Conservation (phyloP, 2,888 invertebrate species). For the Eutolmus rufibarbis region DNA sequence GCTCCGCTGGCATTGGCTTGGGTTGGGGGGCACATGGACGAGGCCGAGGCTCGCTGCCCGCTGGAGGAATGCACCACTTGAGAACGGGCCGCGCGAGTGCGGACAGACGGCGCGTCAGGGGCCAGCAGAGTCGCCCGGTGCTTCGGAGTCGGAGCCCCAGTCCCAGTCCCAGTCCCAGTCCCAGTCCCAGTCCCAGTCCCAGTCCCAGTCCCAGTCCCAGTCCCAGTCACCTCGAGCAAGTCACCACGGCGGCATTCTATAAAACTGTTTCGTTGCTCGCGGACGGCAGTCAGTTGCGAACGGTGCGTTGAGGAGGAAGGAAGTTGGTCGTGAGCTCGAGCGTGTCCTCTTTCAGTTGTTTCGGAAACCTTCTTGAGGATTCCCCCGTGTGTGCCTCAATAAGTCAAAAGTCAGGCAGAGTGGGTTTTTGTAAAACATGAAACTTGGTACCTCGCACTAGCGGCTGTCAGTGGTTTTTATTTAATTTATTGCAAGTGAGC, state of each 20-base stretch:
- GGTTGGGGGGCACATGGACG: background rate
- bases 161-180: background rate
- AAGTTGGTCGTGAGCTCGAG: background rate
- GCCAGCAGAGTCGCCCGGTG: background rate
- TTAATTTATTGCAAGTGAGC: too few species aligned
- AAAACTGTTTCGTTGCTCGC: slow-evolving; percentile 24
- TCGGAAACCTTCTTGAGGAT: background rate
- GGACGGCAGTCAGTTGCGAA: slow-evolving; percentile 34
- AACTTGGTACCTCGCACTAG: background rate
- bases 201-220: background rate
- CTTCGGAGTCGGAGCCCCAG: background rate
- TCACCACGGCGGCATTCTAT: slow-evolving; percentile 1
- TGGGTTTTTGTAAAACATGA: background rate
- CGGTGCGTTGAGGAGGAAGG: slow-evolving; percentile 20
- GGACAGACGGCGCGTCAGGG: background rate
- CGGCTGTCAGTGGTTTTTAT: background rate
- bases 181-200: background rate
- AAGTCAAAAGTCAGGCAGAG: background rate
- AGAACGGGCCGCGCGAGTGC: background rate
- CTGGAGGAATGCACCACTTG: background rate
- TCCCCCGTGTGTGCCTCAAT: background rate
- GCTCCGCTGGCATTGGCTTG: background rate
- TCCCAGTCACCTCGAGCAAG: background rate
- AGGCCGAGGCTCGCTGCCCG: background rate
- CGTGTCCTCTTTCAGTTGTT: background rate